These are phyloP conservation scores for Phylloscopus whistleri DNA, from an alignment of 2,113 vertebrate genomes.

Conservation along the genomic window DNA sequence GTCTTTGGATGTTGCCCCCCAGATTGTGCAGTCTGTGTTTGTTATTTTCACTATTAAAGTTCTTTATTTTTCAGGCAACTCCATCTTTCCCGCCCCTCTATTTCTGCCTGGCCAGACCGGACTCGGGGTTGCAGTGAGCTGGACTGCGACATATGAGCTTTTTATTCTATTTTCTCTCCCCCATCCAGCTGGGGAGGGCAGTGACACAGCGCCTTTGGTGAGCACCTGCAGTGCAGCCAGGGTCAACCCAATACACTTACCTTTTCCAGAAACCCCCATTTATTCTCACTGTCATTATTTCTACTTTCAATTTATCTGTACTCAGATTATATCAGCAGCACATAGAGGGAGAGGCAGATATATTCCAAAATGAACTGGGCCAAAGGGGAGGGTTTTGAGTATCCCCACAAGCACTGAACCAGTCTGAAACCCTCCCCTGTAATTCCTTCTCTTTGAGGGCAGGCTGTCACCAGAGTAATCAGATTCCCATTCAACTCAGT, in stretches of 20 bases:
- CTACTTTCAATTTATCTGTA: background rate
- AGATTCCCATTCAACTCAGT: constrained; percentile 30
- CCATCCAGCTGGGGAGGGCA: background rate
- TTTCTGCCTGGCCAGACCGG: background rate
- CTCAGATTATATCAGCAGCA: background rate
- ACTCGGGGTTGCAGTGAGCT: background rate
- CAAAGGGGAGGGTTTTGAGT: background rate
- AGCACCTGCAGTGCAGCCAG: background rate
- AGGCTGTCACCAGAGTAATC: constrained; percentile 26
- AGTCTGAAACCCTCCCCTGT: background rate
- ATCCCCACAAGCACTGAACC: background rate
- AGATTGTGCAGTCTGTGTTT: too few relatives aligned
- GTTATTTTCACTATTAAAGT: background rate
- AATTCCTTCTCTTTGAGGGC: background rate
- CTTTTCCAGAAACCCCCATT: background rate
- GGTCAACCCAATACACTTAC: background rate
- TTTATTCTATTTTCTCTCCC: background rate
- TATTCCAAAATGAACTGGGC: background rate
- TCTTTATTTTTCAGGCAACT: background rate
- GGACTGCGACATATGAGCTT: background rate
- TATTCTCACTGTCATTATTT: background rate
- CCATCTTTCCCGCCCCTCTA: background rate
- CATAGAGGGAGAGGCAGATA: background rate
- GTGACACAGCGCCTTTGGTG: background rate
- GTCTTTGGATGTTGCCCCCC: background rate